Conservation (phyloP, 2,113 vertebrate genomes). For the Odobenus rosmarus region DNA sequence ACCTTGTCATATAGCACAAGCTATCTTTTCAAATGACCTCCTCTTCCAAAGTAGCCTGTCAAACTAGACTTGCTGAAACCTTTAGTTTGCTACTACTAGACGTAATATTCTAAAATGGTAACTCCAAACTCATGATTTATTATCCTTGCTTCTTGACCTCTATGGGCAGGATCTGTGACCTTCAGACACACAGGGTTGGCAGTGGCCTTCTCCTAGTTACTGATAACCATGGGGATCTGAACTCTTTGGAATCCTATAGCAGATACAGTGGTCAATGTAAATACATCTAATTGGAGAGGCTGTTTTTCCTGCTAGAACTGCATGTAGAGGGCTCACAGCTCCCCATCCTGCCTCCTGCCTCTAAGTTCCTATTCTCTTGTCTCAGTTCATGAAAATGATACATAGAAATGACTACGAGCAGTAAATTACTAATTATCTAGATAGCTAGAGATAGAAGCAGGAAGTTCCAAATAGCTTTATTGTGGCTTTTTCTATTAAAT, state of each 20-base stretch:
- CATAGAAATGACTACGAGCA: not conserved
- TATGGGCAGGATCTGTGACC: not conserved
- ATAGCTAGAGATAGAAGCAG: not conserved
- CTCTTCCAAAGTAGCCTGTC: not conserved
- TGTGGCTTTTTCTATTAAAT: not conserved
- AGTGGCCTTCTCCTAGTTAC: not conserved
- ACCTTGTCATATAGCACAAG: not conserved
- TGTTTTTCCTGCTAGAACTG: not conserved
- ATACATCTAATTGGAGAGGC: not conserved
- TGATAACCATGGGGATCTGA: not conserved
- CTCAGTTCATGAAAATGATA: not conserved
- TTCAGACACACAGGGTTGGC: not conserved
- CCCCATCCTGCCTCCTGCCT: not conserved
- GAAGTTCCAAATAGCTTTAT: not conserved
- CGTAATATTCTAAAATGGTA: not conserved
- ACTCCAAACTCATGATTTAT: not conserved
- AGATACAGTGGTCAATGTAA: not conserved
- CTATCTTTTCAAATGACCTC: not conserved
- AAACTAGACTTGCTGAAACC: not conserved
- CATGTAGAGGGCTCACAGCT: not conserved
- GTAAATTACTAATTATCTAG: not conserved
- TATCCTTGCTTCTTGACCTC: not conserved
- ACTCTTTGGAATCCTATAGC: not conserved
- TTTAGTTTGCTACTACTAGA: not conserved
- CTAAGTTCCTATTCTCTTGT: not conserved